phyloP scores from a whole-genome alignment of 2,113 vertebrate species.

The Ondatra zibethicus region DNA sequence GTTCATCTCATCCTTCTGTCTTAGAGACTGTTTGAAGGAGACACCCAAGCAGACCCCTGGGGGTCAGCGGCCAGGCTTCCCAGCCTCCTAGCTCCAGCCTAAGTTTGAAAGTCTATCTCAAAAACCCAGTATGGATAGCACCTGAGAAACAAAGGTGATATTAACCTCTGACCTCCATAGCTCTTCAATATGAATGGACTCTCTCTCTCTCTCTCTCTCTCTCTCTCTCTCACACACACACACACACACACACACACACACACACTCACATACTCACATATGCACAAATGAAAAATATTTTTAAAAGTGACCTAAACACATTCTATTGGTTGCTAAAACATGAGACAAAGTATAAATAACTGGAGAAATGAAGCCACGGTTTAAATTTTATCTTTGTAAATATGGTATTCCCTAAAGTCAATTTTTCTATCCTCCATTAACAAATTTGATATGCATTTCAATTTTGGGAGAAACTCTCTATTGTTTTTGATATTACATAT shows the following conservation, averaged over 20 bases:
- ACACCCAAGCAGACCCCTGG: background rate
- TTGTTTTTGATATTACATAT: background rate
- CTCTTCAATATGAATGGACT: background rate
- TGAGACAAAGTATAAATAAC: background rate
- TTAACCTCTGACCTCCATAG: background rate
- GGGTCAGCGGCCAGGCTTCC: background rate
- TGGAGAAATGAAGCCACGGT: background rate
- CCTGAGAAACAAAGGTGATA: background rate
- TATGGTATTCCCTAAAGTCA: background rate
- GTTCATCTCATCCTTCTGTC: background rate
- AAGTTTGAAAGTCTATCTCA: background rate
- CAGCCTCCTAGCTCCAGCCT: background rate
- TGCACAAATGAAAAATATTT: background rate
- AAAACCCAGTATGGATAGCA: background rate
- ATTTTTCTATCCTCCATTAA: background rate
- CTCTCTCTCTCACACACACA: background rate
- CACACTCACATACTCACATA: too few species aligned
- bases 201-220: too few species aligned
- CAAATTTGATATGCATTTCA: background rate
- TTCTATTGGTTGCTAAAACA: background rate
- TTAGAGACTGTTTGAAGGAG: background rate
- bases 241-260: background rate
- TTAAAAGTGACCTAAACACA: background rate
- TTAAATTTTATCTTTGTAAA: background rate
- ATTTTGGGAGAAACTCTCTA: background rate